Conservation (phyloP, 1,140 invertebrate genomes). For the Rhynchophorus ferrugineus region DNA sequence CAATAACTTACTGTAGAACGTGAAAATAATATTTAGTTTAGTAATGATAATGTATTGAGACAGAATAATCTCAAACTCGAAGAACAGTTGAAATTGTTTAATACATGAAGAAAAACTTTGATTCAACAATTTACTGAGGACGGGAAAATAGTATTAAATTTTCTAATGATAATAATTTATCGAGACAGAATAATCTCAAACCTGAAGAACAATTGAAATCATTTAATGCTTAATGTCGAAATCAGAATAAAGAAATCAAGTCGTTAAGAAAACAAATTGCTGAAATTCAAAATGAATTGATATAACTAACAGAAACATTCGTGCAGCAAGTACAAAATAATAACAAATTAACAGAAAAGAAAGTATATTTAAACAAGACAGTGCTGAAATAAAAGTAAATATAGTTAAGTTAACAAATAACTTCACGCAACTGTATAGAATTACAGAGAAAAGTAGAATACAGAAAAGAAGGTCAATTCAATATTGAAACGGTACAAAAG, state of each 20-base stretch:
- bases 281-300: slow-evolving; percentile 39
- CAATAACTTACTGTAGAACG: slow-evolving; percentile 68
- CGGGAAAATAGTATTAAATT: too few relatives aligned
- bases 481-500: too few relatives aligned
- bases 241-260: slow-evolving; percentile 44
- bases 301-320: slow-evolving; percentile 50
- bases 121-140: slow-evolving; percentile 47
- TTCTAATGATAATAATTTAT: slow-evolving; percentile 53
- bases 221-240: slow-evolving; percentile 49
- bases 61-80: slow-evolving; percentile 66
- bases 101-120: slow-evolving; percentile 46
- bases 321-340: slow-evolving; percentile 47
- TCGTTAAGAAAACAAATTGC: slow-evolving; percentile 45
- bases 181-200: slow-evolving; percentile 62
- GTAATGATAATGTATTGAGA: slow-evolving; percentile 55
- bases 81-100: slow-evolving; percentile 57
- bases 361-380: slow-evolving; percentile 60
- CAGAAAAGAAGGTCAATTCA: slow-evolving; percentile 69
- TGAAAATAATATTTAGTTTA: slow-evolving; percentile 53
- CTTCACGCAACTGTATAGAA: slow-evolving; percentile 76
- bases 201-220: slow-evolving; percentile 64
- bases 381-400: slow-evolving; percentile 58
- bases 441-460: slow-evolving; percentile 87
- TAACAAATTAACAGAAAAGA: slow-evolving; percentile 53
- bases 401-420: slow-evolving; percentile 68